Conservation (phyloP, 2,113 vertebrate species). For the pig (Sus scrofa) region DNA sequence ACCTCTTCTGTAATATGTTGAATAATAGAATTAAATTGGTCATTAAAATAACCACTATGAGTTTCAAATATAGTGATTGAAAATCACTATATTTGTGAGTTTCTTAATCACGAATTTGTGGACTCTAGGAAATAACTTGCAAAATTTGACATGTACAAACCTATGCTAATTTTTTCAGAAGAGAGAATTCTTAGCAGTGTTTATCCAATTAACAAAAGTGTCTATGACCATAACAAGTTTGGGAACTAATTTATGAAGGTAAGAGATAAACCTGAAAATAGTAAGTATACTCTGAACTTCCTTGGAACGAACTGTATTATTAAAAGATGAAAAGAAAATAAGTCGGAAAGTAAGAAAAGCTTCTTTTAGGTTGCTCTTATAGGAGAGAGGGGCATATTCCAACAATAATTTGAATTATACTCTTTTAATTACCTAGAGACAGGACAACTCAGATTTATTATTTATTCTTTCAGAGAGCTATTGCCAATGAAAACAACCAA, state of each 20-base stretch:
- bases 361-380: background rate
- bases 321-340: background rate
- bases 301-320: background rate
- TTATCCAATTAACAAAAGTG: slow-evolving; percentile 1
- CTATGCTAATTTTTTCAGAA: background rate
- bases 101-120: slow-evolving; percentile 9
- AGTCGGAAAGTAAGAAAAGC: background rate
- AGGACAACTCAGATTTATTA: background rate
- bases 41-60: slow-evolving; percentile 16
- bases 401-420: background rate
- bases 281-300: background rate
- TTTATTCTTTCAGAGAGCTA: slow-evolving; percentile 12
- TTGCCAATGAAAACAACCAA: background rate
- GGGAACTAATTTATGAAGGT: background rate
- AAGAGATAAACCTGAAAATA: background rate
- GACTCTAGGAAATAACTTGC: background rate
- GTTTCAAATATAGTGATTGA: slow-evolving; percentile 41
- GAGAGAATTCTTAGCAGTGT: background rate
- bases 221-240: background rate
- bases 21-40: slow-evolving; percentile 31
- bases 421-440: background rate
- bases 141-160: slow-evolving; percentile 26
- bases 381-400: background rate
- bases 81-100: background rate
- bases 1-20: background rate